phyloP scores from a whole-genome alignment of 2,888 invertebrate species.

The Philereme vetulata region DNA sequence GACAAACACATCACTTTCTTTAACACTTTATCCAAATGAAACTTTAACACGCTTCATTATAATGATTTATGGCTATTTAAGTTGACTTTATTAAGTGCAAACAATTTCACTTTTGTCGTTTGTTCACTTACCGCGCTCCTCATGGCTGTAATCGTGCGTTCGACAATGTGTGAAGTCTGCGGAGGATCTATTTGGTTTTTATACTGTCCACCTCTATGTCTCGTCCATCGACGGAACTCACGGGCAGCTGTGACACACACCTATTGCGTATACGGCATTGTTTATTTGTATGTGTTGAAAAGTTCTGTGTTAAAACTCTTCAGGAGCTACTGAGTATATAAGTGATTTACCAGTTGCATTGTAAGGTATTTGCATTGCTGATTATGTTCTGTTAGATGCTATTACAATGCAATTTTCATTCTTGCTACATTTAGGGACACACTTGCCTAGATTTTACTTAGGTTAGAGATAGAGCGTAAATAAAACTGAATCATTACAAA shows the following conservation, averaged over 20 bases:
- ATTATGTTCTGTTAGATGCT: constrained; percentile 27
- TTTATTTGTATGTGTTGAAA: constrained; percentile 27
- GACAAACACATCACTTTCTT: constrained; percentile 41
- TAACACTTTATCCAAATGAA: constrained; percentile 26
- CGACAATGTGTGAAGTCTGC: constrained; percentile 58
- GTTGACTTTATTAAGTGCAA: constrained; percentile 48
- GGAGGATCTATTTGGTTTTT: constrained; percentile 57
- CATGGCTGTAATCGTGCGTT: constrained; percentile 64
- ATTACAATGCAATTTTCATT: constrained; percentile 10
- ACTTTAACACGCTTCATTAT: constrained; percentile 40
- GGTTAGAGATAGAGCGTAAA: neutral
- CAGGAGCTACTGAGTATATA: constrained; percentile 24
- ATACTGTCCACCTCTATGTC: constrained; percentile 70
- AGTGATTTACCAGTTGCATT: constrained; percentile 26
- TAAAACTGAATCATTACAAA: neutral
- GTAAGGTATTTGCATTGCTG: constrained; percentile 26
- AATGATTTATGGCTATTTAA: constrained; percentile 36
- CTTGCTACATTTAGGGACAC: constrained; percentile 11
- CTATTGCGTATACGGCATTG: constrained; percentile 40
- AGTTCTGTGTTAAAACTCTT: constrained; percentile 31
- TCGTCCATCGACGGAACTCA: constrained; percentile 32
- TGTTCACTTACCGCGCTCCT: constrained; percentile 72
- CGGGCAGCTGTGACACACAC: constrained; percentile 39
- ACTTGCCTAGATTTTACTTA: constrained; percentile 19
- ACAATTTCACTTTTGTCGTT: constrained; percentile 62